Percentiles rank a stretch among this genome's conserved stretches.
Conservation (phyloP, 1,140 invertebrate species). For the Ips typographus region DNA sequence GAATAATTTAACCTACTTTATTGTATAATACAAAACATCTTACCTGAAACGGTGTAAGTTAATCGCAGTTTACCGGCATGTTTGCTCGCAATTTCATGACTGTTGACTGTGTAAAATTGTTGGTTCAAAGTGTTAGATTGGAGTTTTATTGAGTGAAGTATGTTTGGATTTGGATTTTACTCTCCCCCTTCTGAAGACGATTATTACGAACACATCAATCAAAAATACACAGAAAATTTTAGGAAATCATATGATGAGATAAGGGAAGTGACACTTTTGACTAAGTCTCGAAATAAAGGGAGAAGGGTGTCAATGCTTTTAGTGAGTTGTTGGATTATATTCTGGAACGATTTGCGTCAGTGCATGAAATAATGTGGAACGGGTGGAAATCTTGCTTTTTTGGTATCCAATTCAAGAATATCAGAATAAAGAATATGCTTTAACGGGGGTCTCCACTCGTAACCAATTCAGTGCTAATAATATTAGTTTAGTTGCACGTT, state of each 20-base stretch:
- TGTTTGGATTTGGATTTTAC: conserved; percentile 23
- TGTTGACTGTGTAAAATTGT: no score
- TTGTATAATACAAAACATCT: no score
- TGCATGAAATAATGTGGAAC: no score
- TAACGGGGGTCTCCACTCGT: not conserved
- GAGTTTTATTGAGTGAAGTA: not conserved
- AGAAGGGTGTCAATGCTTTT: conserved; percentile 26
- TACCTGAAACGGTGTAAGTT: no score
- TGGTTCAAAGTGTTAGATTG: no score
- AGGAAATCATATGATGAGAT: not conserved
- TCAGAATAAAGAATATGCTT: not conserved
- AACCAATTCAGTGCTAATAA: conserved; percentile 1
- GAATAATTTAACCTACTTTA: no score
- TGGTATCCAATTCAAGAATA: no score
- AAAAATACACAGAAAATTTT: conserved; percentile 15
- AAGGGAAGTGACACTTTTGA: conserved; percentile 6
- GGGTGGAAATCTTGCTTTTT: no score
- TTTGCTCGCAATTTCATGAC: no score
- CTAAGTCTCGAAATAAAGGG: conserved; percentile 20
- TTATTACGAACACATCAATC: conserved; percentile 18
- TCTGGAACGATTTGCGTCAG: no score
- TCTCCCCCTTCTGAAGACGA: conserved; percentile 16
- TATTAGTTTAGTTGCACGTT: conserved; percentile 7
- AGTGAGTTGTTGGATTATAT: conserved; percentile 14
- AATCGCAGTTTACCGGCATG: no score